Evolutionary conservation across 2,888 invertebrate species (phyloP).

Genomic region (Melanostoma scalare): DNA sequence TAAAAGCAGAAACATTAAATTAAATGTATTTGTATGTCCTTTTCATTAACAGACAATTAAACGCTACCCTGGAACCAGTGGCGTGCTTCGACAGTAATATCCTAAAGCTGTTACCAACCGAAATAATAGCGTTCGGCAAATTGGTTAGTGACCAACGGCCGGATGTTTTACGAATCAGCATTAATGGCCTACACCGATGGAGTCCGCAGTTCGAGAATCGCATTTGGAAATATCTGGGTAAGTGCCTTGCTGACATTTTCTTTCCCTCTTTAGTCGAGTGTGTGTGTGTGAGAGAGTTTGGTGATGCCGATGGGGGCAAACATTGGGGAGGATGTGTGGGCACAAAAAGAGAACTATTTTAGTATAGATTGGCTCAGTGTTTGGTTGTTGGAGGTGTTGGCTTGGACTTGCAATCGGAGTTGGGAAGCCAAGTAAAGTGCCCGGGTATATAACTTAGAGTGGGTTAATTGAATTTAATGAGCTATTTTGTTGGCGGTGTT

Average conservation of each 20-base stretch:
- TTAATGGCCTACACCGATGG: conserved; percentile 81
- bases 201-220: conserved; percentile 80
- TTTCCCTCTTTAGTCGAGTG: neutral
- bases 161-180: conserved; percentile 80
- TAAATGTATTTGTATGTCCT: conserved; percentile 59
- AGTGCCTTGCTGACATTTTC: conserved; percentile 72
- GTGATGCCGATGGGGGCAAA: neutral
- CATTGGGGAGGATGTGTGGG: neutral
- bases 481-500: conserved; percentile 66
- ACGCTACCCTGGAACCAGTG: conserved; percentile 80
- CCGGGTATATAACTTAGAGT: conserved; percentile 24
- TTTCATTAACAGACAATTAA: conserved; percentile 79
- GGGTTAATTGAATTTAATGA: conserved; percentile 72
- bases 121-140: conserved; percentile 82
- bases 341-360: conserved; percentile 1
- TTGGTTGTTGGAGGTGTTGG: conserved; percentile 11
- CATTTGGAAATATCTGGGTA: conserved; percentile 82
- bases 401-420: neutral
- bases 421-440: conserved; percentile 45
- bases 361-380: conserved; percentile 9
- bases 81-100: conserved; percentile 81
- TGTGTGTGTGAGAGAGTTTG: neutral
- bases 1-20: conserved; percentile 43
- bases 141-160: conserved; percentile 75
- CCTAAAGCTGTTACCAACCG: conserved; percentile 81